Evolutionary conservation across 2,888 invertebrate species (phyloP).

Genomic region (Zootermopsis nevadensis): DNA sequence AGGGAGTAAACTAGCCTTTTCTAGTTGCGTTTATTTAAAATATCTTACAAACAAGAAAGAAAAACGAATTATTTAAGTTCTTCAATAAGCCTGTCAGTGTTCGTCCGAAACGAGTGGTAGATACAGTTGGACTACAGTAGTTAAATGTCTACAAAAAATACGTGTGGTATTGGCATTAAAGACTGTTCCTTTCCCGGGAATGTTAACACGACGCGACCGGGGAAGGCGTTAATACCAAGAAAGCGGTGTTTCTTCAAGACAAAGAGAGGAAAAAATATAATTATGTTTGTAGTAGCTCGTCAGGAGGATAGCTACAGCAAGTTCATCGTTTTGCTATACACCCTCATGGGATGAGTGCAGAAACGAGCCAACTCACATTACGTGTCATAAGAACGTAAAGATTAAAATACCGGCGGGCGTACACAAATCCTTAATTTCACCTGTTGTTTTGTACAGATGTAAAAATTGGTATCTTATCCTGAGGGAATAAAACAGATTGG

Average conservation of each 20-base stretch:
- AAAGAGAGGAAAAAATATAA: neutral
- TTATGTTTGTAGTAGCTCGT: conserved; percentile 29
- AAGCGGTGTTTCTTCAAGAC: neutral
- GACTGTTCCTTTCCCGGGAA: neutral
- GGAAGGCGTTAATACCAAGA: neutral
- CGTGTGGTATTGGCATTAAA: neutral
- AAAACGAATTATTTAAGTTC: neutral
- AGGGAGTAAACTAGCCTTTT: neutral
- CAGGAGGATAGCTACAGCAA: conserved; percentile 11
- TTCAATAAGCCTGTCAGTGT: neutral
- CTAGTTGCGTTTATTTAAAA: conserved; percentile 14
- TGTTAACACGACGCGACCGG: neutral
- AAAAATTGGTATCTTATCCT: too few species aligned
- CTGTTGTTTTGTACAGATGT: too few species aligned
- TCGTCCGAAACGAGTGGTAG: neutral
- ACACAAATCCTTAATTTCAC: too few species aligned
- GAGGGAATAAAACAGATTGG: too few species aligned
- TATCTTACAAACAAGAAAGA: neutral
- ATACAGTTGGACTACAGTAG: neutral
- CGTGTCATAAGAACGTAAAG: too few species aligned
- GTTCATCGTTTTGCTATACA: conserved; percentile 18
- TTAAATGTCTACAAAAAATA: neutral
- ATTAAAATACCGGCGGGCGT: too few species aligned
- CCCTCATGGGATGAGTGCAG: neutral
- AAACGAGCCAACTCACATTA: neutral